Evolutionary conservation across 2,888 invertebrate genomes (phyloP).

Genomic region (Nomada ferruginata): DNA sequence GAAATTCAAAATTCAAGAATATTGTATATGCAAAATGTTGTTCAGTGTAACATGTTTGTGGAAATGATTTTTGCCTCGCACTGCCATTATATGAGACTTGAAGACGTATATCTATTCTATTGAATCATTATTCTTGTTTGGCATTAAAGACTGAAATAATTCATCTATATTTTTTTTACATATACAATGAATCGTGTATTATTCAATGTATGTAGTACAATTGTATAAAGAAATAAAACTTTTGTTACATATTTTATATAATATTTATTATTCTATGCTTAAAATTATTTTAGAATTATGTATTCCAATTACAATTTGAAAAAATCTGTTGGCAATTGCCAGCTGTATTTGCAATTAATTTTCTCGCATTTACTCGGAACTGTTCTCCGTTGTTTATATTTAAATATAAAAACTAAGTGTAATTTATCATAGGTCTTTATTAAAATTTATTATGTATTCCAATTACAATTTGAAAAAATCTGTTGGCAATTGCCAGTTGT

Average conservation of each 20-base stretch:
- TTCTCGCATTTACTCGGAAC: not conserved
- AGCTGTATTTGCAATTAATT: not conserved
- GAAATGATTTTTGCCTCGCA: conserved; percentile 72
- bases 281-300: conserved; percentile 3
- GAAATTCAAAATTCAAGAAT: conserved; percentile 40
- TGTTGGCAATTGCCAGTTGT: not conserved
- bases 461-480: not conserved
- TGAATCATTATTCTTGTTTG: conserved; percentile 69
- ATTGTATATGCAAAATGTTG: conserved; percentile 29
- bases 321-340: conserved; percentile 3
- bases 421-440: conserved; percentile 50
- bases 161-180: conserved; percentile 77
- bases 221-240: conserved; percentile 79
- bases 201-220: conserved; percentile 79
- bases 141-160: conserved; percentile 80
- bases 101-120: conserved; percentile 52
- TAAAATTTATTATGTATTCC: conserved; percentile 11
- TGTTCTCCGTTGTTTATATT: conserved; percentile 10
- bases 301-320: not conserved
- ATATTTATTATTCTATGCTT: conserved; percentile 24
- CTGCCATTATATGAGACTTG: conserved; percentile 74
- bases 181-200: conserved; percentile 70
- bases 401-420: conserved; percentile 36
- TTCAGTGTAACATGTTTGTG: conserved; percentile 47
- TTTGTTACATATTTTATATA: conserved; percentile 75